phyloP scores from a whole-genome alignment of 2,113 vertebrate genomes.

The Platichthys flesus region DNA sequence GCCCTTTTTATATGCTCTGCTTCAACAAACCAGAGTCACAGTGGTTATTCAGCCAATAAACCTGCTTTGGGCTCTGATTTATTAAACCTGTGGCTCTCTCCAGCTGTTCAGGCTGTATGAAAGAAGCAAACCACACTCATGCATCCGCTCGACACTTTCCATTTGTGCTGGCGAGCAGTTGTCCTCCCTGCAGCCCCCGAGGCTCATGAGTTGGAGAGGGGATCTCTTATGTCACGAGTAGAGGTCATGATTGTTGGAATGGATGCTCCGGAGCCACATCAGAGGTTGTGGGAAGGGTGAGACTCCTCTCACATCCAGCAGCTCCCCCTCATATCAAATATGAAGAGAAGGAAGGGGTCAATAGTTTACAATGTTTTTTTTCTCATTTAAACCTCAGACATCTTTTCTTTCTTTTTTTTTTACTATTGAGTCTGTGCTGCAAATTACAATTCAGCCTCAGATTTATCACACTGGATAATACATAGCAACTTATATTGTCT shows the following conservation, averaged over 20 bases:
- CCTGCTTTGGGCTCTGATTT: not conserved
- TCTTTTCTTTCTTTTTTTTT: not conserved
- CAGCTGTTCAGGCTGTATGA: not conserved
- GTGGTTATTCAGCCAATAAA: not conserved
- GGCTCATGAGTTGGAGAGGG: slow-evolving; percentile 49
- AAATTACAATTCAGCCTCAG: slow-evolving; percentile 23
- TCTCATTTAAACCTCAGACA: slow-evolving; percentile 7
- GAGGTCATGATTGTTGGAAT: slow-evolving; percentile 54
- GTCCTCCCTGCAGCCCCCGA: slow-evolving; percentile 28
- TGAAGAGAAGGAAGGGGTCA: slow-evolving; percentile 24
- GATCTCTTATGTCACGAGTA: slow-evolving; percentile 48
- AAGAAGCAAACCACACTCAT: slow-evolving; percentile 2
- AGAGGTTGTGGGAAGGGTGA: slow-evolving; percentile 67
- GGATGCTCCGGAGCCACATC: slow-evolving; percentile 38
- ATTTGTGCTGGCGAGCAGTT: slow-evolving; percentile 21
- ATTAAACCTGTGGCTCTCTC: not conserved
- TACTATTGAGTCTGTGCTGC: not conserved
- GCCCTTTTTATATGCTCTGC: not conserved
- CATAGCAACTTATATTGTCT: slow-evolving; percentile 10
- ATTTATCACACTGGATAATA: slow-evolving; percentile 22
- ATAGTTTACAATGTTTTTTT: slow-evolving; percentile 15
- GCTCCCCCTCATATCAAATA: slow-evolving; percentile 24
- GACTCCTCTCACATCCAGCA: slow-evolving; percentile 45
- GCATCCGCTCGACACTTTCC: slow-evolving; percentile 11
- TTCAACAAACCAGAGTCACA: not conserved